These are phyloP conservation scores for Chrysochloris asiatica DNA, from an alignment of 2,113 vertebrate species.

Conservation along the genomic window DNA sequence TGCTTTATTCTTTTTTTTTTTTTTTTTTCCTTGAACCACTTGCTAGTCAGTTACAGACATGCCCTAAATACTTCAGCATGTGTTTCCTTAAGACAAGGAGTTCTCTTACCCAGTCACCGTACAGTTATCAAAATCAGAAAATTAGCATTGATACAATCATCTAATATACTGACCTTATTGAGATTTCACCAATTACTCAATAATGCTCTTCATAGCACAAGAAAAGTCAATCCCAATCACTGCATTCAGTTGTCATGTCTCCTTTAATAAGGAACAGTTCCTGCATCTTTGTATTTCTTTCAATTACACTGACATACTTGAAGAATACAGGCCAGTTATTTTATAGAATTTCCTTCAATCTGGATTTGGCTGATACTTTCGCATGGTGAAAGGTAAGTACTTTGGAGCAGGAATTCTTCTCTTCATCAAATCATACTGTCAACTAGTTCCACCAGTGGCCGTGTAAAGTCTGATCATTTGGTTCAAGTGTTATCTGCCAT, in stretches of 20 bases:
- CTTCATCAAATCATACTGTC: neutral
- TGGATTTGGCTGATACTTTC: neutral
- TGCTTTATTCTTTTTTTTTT: slow-evolving; percentile 38
- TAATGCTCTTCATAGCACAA: slow-evolving; percentile 30
- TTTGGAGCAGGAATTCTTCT: neutral
- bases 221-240: neutral
- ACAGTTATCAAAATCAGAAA: slow-evolving; percentile 59
- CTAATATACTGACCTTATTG: slow-evolving; percentile 20
- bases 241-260: neutral
- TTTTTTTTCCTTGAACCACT: slow-evolving; percentile 8
- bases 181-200: slow-evolving; percentile 46
- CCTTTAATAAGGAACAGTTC: neutral
- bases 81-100: slow-evolving; percentile 56
- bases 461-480: neutral
- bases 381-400: neutral
- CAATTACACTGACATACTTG: neutral
- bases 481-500: neutral
- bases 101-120: slow-evolving; percentile 37
- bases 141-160: slow-evolving; percentile 54
- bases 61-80: slow-evolving; percentile 52
- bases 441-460: neutral
- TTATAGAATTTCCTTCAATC: neutral
- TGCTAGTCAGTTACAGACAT: slow-evolving; percentile 50
- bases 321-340: slow-evolving; percentile 17
- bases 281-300: neutral